phyloP scores from a whole-genome alignment of 2,797 vertebrate genomes.

The Parauchenoglanis punctatus region DNA sequence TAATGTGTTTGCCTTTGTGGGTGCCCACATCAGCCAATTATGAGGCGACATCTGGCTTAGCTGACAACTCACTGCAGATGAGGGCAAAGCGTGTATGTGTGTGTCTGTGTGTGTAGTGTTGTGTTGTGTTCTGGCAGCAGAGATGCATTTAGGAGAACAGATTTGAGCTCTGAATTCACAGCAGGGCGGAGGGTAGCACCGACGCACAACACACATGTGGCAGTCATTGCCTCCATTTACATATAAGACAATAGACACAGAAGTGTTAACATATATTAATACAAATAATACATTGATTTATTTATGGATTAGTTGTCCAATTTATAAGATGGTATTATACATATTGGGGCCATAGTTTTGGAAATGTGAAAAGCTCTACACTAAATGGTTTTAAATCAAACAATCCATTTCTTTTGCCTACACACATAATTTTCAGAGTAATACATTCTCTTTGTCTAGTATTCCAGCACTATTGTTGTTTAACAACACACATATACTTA shows the following conservation, averaged over 20 bases:
- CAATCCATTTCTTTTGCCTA: neutral
- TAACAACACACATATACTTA: neutral
- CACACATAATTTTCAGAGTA: neutral
- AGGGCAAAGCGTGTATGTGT: constrained; percentile 49
- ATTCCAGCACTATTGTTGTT: neutral
- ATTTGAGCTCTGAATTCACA: constrained; percentile 59
- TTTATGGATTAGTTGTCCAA: neutral
- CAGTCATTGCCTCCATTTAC: neutral
- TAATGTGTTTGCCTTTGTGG: constrained; percentile 77
- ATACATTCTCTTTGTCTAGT: no score
- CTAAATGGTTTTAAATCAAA: neutral
- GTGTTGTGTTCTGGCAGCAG: constrained; percentile 65
- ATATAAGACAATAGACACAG: constrained; percentile 23
- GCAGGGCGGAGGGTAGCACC: constrained; percentile 43
- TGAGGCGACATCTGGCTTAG: constrained; percentile 75
- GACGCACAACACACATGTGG: constrained; percentile 24
- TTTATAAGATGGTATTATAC: neutral
- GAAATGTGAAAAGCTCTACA: neutral
- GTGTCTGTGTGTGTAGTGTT: constrained; percentile 47
- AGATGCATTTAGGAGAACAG: constrained; percentile 60
- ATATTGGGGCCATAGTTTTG: neutral
- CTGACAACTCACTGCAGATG: constrained; percentile 70
- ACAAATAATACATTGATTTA: neutral
- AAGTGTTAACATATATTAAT: neutral
- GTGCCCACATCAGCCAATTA: constrained; percentile 79